Percentiles rank a stretch among this genome's conserved stretches.
Conservation (phyloP, 2,797 vertebrate species). For the Carcharodon carcharias region DNA sequence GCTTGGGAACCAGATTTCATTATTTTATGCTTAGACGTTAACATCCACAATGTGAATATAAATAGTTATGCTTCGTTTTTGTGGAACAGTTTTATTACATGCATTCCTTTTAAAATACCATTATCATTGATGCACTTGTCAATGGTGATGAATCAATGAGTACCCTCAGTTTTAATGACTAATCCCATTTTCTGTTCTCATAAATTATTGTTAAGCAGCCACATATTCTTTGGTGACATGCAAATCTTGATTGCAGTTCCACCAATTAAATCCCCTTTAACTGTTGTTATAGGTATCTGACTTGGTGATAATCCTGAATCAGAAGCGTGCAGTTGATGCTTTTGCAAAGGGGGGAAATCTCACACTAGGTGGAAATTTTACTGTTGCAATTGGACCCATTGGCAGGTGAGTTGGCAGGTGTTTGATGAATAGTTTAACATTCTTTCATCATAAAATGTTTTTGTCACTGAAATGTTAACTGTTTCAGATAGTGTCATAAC, state of each 20-base stretch:
- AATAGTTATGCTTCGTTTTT: background rate
- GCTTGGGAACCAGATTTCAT: background rate
- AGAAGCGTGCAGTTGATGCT: conserved; percentile 82
- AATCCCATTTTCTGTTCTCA: background rate
- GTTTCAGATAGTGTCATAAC: background rate
- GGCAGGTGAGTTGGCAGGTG: conserved; percentile 67
- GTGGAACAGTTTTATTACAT: no score
- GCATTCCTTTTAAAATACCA: background rate
- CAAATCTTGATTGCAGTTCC: background rate
- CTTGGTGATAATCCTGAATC: conserved; percentile 91
- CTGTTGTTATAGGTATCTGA: conserved; percentile 75
- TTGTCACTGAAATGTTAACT: background rate
- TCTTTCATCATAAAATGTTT: background rate
- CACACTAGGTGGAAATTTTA: conserved; percentile 88
- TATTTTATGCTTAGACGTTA: background rate
- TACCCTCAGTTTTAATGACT: background rate
- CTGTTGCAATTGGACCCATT: conserved; percentile 85
- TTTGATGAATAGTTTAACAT: background rate
- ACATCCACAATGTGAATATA: background rate
- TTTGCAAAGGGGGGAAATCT: conserved; percentile 94
- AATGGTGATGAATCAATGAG: background rate
- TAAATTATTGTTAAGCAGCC: background rate
- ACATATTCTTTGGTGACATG: background rate
- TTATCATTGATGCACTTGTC: background rate
- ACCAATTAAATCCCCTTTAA: background rate